A percentile compares a stretch with the other conserved stretches of the same genome.
These are phyloP conservation scores for Caenorhabditis parvicauda DNA, from an alignment of 2,888 invertebrate species.

Conservation along the genomic window DNA sequence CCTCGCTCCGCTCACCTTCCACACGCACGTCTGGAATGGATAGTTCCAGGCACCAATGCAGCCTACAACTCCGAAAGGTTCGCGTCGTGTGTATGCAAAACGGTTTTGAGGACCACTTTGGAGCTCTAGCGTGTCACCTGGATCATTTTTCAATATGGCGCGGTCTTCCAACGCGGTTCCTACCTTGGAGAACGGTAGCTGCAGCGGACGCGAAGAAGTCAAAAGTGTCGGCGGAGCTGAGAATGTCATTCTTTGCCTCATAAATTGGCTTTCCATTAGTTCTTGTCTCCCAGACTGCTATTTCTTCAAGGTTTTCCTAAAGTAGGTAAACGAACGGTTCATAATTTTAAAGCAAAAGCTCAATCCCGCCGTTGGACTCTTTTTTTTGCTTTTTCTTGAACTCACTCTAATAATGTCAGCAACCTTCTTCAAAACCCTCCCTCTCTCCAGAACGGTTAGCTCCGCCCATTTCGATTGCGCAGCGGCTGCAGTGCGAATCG, in stretches of 20 bases:
- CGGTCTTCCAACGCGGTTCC: background rate
- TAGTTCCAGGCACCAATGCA: slow-evolving; percentile 61
- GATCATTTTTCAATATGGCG: background rate
- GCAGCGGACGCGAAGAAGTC: slow-evolving; percentile 67
- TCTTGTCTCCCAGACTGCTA: slow-evolving; percentile 63
- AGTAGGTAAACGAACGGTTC: slow-evolving; percentile 6
- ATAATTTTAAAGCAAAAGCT: background rate
- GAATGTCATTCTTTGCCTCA: slow-evolving; percentile 68
- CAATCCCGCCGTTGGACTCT: background rate
- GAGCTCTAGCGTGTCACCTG: slow-evolving; percentile 48
- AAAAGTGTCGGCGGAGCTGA: slow-evolving; percentile 68
- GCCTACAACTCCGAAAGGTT: slow-evolving; percentile 58
- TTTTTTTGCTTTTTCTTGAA: background rate
- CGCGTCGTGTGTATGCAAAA: slow-evolving; percentile 55
- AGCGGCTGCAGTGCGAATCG: slow-evolving; percentile 15
- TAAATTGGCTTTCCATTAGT: slow-evolving; percentile 70
- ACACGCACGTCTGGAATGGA: slow-evolving; percentile 55
- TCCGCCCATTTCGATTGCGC: slow-evolving; percentile 30
- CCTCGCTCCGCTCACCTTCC: slow-evolving; percentile 44
- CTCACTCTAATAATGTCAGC: slow-evolving; percentile 50
- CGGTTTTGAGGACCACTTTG: slow-evolving; percentile 43
- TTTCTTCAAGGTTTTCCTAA: slow-evolving; percentile 63
- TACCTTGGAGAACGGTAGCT: slow-evolving; percentile 20
- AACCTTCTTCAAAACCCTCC: slow-evolving; percentile 45
- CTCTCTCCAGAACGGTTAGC: slow-evolving; percentile 43